phyloP scores from a whole-genome alignment of 2,797 vertebrate genomes.

The Acrossocheilus fasciatus region DNA sequence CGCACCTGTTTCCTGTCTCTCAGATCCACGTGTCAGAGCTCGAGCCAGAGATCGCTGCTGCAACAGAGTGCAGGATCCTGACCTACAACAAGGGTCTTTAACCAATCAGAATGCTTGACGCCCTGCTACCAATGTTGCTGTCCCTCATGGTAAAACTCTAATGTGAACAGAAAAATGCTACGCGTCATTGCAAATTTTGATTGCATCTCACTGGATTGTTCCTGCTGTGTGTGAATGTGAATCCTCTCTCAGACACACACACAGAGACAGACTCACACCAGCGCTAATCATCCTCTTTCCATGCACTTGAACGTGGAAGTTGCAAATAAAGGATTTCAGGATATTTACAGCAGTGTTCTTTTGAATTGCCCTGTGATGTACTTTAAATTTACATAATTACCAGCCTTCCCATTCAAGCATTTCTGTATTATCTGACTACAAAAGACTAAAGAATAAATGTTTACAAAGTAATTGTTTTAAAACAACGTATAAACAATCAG shows the following conservation, averaged over 20 bases:
- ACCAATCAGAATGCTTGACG: conserved; percentile 55
- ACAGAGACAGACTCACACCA: conserved; percentile 44
- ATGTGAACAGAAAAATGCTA: conserved; percentile 25
- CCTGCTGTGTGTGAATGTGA: conserved; percentile 54
- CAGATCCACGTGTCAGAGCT: conserved; percentile 87
- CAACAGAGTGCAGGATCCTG: conserved; percentile 83
- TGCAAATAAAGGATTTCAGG: conserved; percentile 17
- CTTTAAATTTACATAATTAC: not conserved
- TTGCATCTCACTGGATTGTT: conserved; percentile 38
- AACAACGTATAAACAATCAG: not conserved
- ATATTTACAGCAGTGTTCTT: conserved; percentile 29
- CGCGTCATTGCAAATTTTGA: conserved; percentile 17
- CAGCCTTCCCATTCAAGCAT: not conserved
- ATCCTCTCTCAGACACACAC: conserved; percentile 47
- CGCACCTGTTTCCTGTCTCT: conserved; percentile 74
- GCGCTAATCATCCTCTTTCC: conserved; percentile 42
- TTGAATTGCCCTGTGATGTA: conserved; percentile 1
- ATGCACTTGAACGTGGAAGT: conserved; percentile 13
- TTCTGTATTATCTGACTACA: not conserved
- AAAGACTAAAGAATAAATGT: not conserved
- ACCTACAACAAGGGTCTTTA: conserved; percentile 94
- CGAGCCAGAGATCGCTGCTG: conserved; percentile 88
- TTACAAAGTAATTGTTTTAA: conserved; percentile 1
- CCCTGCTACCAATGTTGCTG: not conserved
- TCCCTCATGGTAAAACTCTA: not conserved